Evolutionary conservation across 2,888 invertebrate genomes (phyloP).

Genomic region (Imbricaverruca yamaguchii): DNA sequence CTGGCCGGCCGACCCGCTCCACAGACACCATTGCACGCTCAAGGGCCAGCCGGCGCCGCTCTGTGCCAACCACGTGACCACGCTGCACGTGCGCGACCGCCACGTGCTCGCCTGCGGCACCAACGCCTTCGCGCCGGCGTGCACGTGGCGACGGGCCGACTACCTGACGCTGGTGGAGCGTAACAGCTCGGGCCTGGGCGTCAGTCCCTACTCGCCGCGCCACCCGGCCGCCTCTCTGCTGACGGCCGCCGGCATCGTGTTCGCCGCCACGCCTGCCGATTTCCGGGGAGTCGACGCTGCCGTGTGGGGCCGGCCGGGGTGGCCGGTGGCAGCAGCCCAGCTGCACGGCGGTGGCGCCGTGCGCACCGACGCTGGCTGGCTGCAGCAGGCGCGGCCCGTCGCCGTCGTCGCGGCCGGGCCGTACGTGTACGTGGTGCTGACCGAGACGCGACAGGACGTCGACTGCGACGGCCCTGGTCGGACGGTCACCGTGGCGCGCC

Average conservation of each 20-base stretch:
- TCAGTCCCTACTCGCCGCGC: slow-evolving; percentile 76
- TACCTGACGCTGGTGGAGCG: not conserved
- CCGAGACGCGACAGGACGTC: slow-evolving; percentile 66
- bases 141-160: slow-evolving; percentile 70
- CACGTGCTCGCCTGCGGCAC: slow-evolving; percentile 86
- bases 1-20: slow-evolving; percentile 66
- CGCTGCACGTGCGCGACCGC: slow-evolving; percentile 47
- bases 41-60: slow-evolving; percentile 78
- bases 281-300: slow-evolving; percentile 53
- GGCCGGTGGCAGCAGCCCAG: too few relatives aligned
- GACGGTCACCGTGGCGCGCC: slow-evolving; percentile 74
- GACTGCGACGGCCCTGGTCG: slow-evolving; percentile 91
- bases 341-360: slow-evolving; percentile 45
- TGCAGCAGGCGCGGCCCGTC: slow-evolving; percentile 87
- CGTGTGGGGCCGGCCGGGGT: not conserved
- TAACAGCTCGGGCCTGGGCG: slow-evolving; percentile 57
- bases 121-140: slow-evolving; percentile 78
- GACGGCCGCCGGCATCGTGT: slow-evolving; percentile 55
- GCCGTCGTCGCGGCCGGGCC: slow-evolving; percentile 81
- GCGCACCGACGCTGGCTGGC: slow-evolving; percentile 74
- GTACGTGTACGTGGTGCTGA: slow-evolving; percentile 82
- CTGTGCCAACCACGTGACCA: slow-evolving; percentile 79
- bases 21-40: slow-evolving; percentile 62
- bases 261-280: slow-evolving; percentile 72
- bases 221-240: slow-evolving; percentile 77